Evolutionary conservation across 92 coral and sea anemone genomes (phyloP).

Genomic region (Heliopora coerulea): DNA sequence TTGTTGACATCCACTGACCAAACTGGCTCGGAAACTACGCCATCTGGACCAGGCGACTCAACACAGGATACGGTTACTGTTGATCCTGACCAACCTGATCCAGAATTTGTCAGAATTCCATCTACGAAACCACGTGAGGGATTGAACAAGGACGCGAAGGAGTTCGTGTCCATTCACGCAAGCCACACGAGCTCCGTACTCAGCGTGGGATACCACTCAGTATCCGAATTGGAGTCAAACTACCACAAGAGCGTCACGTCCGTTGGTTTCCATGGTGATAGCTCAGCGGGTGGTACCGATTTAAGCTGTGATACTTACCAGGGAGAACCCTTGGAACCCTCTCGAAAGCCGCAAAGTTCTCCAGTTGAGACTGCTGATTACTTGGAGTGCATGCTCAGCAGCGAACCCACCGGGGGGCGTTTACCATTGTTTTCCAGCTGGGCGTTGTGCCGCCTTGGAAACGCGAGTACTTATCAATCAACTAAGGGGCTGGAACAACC

Average conservation of each 20-base stretch:
- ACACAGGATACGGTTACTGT: background rate
- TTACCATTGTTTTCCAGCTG: conserved; percentile 91
- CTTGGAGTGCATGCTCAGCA: conserved; percentile 87
- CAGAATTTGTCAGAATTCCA: background rate
- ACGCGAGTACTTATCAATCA: conserved; percentile 75
- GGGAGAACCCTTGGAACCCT: conserved; percentile 39
- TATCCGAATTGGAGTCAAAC: conserved; percentile 89
- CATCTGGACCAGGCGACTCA: background rate
- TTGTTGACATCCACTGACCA: conserved; percentile 37
- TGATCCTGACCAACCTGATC: background rate
- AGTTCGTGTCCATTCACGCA: conserved; percentile 29
- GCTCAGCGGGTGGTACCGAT: conserved; percentile 75
- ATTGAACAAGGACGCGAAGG: conserved; percentile 38
- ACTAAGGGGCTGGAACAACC: conserved; percentile 92
- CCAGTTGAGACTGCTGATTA: conserved; percentile 58
- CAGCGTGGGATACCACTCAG: conserved; percentile 67
- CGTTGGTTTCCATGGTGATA: conserved; percentile 81
- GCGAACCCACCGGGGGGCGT: conserved; percentile 71
- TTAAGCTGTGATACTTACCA: conserved; percentile 64
- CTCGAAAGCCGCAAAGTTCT: conserved; percentile 16
- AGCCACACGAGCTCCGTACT: conserved; percentile 32
- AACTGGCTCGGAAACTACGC: background rate
- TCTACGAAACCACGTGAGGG: conserved; percentile 1
- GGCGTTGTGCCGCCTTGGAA: conserved; percentile 94
- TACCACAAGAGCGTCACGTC: conserved; percentile 87